Evolutionary conservation across 2,797 vertebrate genomes (phyloP).

Genomic region (Chelon labrosus): DNA sequence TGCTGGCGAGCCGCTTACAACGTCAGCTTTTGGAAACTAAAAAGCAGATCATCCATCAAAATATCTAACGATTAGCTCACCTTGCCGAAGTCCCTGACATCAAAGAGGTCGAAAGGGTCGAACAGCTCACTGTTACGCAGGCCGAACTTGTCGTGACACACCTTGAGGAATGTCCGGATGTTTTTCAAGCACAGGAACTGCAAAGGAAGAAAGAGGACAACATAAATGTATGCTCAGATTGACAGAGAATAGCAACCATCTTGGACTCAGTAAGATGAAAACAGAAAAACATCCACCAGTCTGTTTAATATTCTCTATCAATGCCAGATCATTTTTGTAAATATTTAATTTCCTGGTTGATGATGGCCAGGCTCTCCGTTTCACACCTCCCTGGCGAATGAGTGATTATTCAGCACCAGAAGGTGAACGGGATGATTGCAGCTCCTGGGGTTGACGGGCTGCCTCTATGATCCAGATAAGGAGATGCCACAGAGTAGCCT

Average conservation of each 20-base stretch:
- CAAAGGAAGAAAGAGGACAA: conserved; percentile 4
- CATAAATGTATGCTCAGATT: not conserved
- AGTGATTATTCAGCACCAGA: conserved; percentile 58
- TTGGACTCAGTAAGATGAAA: conserved; percentile 19
- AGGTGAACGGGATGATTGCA: conserved; percentile 25
- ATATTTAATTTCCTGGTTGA: conserved; percentile 73
- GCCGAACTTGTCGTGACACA: conserved; percentile 96
- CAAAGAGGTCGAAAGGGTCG: conserved; percentile 98
- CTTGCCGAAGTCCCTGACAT: conserved; percentile 98
- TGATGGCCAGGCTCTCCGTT: conserved; percentile 58
- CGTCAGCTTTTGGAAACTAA: conserved; percentile 2
- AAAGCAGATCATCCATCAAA: not conserved
- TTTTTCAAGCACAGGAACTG: conserved; percentile 99
- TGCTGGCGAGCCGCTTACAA: not conserved
- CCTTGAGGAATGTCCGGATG: conserved; percentile 96
- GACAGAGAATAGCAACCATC: not conserved
- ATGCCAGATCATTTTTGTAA: conserved; percentile 28
- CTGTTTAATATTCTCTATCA: conserved; percentile 38
- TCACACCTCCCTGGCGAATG: conserved; percentile 46
- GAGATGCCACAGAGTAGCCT: conserved; percentile 15
- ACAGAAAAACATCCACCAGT: conserved; percentile 7
- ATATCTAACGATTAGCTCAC: conserved; percentile 80
- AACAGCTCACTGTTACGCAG: conserved; percentile 96
- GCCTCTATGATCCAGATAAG: conserved; percentile 52
- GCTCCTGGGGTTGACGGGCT: conserved; percentile 31